These are phyloP conservation scores for Callopanchax toddi DNA, from an alignment of 2,113 vertebrate species.

Conservation along the genomic window DNA sequence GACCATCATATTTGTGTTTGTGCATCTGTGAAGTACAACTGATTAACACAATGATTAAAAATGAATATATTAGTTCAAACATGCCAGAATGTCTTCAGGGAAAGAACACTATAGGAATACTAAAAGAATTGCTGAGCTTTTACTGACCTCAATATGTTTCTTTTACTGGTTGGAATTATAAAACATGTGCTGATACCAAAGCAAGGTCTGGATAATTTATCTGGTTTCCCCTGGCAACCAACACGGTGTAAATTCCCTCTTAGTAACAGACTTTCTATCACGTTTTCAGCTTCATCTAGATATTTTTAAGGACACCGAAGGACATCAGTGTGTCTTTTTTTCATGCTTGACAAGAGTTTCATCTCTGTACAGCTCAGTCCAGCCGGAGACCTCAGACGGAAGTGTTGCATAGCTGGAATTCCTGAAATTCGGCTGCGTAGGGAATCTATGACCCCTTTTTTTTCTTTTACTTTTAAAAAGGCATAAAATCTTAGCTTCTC, in stretches of 20 bases:
- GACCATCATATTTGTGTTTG: no score
- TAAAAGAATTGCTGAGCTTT: not conserved
- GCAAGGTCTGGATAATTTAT: not conserved
- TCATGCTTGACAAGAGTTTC: not conserved
- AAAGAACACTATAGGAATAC: no score
- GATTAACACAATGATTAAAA: not conserved
- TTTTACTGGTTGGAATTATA: not conserved
- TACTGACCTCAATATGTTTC: not conserved
- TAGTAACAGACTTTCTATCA: no score
- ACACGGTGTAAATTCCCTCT: not conserved
- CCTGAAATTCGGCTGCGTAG: conserved; percentile 2
- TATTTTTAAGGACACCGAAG: conserved; percentile 2
- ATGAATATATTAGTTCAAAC: not conserved
- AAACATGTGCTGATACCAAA: not conserved
- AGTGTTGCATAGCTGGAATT: conserved; percentile 49
- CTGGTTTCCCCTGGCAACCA: not conserved
- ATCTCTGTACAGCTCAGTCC: not conserved
- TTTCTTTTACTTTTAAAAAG: not conserved
- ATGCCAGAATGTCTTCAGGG: not conserved
- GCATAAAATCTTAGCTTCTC: not conserved
- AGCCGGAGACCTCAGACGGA: conserved; percentile 21
- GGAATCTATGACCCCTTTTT: conserved; percentile 16
- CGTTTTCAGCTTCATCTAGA: not conserved
- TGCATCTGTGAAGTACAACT: no score
- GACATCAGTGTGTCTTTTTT: conserved; percentile 5